A percentile compares a stretch with the other conserved stretches of the same genome.
Conservation (phyloP, 2,797 vertebrate species). For the Cygnus olor region DNA sequence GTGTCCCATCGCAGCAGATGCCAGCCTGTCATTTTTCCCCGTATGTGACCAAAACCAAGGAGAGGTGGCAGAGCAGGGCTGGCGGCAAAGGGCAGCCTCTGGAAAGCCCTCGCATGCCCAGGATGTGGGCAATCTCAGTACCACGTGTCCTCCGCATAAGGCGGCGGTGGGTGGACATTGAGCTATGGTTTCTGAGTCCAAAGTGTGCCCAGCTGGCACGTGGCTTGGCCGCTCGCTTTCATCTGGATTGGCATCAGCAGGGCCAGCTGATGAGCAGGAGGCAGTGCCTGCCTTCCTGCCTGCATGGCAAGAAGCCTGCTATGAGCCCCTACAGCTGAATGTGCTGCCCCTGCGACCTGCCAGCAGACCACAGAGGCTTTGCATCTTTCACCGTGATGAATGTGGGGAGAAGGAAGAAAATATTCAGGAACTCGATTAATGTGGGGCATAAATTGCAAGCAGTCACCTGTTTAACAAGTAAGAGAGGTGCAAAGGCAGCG, state of each 20-base stretch:
- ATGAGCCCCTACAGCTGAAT: neutral
- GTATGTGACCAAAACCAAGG: neutral
- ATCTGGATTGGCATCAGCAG: neutral
- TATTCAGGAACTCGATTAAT: neutral
- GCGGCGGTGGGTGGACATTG: neutral
- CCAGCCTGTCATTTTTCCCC: neutral
- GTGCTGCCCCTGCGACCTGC: neutral
- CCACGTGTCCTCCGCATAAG: fast-evolving
- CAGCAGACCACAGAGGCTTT: fast-evolving
- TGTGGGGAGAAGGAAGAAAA: neutral
- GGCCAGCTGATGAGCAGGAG: neutral
- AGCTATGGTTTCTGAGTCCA: neutral
- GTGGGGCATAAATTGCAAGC: neutral
- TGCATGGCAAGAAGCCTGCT: neutral
- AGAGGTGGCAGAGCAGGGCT: neutral
- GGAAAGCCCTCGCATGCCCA: neutral
- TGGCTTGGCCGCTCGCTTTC: neutral
- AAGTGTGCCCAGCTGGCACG: neutral
- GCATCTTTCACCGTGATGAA: neutral
- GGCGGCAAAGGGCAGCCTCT: neutral
- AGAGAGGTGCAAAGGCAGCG: neutral
- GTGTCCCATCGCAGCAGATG: neutral
- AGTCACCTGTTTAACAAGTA: neutral
- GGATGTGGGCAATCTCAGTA: fast-evolving
- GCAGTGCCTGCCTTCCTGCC: neutral